Conservation (phyloP, 2,888 invertebrate genomes). For the Latheticus oryzae region DNA sequence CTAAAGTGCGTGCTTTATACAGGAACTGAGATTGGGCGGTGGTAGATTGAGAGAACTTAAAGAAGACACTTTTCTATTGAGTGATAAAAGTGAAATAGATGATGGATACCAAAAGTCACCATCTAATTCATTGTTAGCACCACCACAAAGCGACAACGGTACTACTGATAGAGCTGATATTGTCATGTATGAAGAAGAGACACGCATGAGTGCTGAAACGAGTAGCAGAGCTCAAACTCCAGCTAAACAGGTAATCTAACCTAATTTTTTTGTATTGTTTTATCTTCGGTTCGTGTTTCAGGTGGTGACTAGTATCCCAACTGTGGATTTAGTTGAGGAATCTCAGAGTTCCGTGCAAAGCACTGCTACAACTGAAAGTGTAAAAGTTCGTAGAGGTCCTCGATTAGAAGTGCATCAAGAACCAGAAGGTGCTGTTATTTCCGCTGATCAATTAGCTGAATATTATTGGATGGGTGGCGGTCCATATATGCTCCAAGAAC, state of each 20-base stretch:
- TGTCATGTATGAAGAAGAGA: slow-evolving; percentile 79
- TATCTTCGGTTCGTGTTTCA: slow-evolving; percentile 55
- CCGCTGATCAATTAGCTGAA: slow-evolving; percentile 90
- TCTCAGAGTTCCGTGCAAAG: slow-evolving; percentile 87
- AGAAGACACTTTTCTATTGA: slow-evolving; percentile 48
- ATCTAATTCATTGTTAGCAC: slow-evolving; percentile 31
- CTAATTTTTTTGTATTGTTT: slow-evolving; percentile 52
- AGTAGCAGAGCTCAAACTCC: slow-evolving; percentile 63
- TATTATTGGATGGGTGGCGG: slow-evolving; percentile 90
- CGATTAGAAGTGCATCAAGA: slow-evolving; percentile 61
- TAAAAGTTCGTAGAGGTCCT: slow-evolving; percentile 57
- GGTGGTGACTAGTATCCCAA: slow-evolving; percentile 45
- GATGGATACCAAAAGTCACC: slow-evolving; percentile 53
- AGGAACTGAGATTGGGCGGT: slow-evolving; percentile 55
- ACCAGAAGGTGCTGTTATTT: slow-evolving; percentile 63
- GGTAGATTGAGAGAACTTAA: slow-evolving; percentile 53
- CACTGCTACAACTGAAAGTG: slow-evolving; percentile 76
- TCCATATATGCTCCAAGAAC: slow-evolving; percentile 95
- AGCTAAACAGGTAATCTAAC: slow-evolving; percentile 59
- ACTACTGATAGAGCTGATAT: slow-evolving; percentile 51
- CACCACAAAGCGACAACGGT: slow-evolving; percentile 33
- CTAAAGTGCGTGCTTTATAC: slow-evolving; percentile 43
- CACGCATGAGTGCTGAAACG: slow-evolving; percentile 80
- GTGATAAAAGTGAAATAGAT: slow-evolving; percentile 42
- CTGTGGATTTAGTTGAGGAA: slow-evolving; percentile 70